Base-by-base conservation (phyloP, 1,140 invertebrate species). In the Phthorimaea operculella region DNA sequence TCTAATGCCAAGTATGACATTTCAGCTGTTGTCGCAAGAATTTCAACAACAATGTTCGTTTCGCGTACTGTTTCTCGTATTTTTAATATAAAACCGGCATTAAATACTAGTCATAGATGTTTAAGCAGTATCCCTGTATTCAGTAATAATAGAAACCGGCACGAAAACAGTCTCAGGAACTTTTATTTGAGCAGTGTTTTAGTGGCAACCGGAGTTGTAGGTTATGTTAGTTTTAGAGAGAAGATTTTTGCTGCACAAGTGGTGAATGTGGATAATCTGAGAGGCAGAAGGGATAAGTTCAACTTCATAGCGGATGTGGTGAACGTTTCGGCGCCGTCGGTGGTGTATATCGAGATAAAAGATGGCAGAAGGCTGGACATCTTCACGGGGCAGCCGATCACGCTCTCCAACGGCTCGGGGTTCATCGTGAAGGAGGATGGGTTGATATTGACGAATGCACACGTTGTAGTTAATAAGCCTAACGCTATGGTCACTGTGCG, bases 281-380 rank as follows among this genome's bases (percentile, higher is more conserved):
- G 65, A 45, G 74, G 88, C 53, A 86, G 89, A 60, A 81, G 90
- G 61, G 70, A 87, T 17, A 85, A 86, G 62, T 92, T 88, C 67
- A 98, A 97, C 86, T 97, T 97, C 72, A 94, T 98, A 68, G 95
- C 95, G 11, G 95, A 97, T 82, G 94, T 97, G 12, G 95, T 97
- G 0, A 92, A 93, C 44, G 87, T 91, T 36, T 91, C 90, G 28
- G 91, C 91, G 0, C 90, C 92, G 16, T 88, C 93, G 3, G 94
- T 98, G 34, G 95, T 97, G 11, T 96, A 93, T 72, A 94, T 98
- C 51, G 94, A 97, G 86, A 92, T 96, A 10, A 90, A 91, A 70
- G 93, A 94, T 73, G 84, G 86, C 1, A 86, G 88, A 56, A 76
- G 88, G 48, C 68, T 89, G 16, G 89, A 90, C 65, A 78, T 88